Evolutionary conservation across 2,888 invertebrate species (phyloP).

Genomic region (Eristalis tenax): DNA sequence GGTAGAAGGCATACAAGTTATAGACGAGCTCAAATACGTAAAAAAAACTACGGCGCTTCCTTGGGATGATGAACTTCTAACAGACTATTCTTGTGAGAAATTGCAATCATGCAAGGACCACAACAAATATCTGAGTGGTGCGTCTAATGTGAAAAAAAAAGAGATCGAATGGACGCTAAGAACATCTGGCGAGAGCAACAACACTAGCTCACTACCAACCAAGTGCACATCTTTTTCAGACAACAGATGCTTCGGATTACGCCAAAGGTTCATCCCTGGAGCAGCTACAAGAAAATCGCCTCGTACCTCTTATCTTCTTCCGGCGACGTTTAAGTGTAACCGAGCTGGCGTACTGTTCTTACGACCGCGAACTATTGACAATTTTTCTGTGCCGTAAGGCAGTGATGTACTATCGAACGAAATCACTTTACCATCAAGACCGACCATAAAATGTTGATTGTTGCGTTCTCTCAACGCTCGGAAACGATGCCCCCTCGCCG

Average conservation of each 20-base stretch:
- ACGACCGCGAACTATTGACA: too few species aligned
- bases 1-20: background rate
- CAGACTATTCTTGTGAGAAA: background rate
- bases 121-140: background rate
- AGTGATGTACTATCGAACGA: slow-evolving; percentile 51
- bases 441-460: slow-evolving; percentile 66
- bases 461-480: background rate
- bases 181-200: background rate
- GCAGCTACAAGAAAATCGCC: too few species aligned
- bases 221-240: background rate
- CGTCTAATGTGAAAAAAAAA: background rate
- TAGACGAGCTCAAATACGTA: background rate
- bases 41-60: background rate
- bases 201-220: background rate
- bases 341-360: too few species aligned
- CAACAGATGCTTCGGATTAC: too few species aligned
- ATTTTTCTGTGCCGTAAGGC: too few species aligned
- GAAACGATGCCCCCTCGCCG: background rate
- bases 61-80: background rate
- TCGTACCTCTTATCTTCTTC: too few species aligned
- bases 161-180: slow-evolving; percentile 6
- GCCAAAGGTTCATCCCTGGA: too few species aligned
- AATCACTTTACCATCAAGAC: slow-evolving; percentile 35
- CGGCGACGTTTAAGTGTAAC: too few species aligned
- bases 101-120: background rate